Conservation (phyloP, 2,888 invertebrate species). For the Cyclophora albipunctata region DNA sequence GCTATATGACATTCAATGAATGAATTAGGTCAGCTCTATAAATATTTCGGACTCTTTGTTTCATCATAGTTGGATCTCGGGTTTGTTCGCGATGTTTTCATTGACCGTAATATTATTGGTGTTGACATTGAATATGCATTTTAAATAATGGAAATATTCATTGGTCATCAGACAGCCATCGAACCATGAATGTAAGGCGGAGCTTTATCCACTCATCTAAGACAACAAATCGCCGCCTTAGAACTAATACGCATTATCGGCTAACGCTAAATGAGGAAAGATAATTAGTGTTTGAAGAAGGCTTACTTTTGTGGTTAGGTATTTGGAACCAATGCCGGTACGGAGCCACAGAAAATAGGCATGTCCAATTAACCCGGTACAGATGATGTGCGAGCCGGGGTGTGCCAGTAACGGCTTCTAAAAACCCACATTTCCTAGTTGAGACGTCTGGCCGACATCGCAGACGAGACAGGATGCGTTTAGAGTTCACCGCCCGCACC, state of each 20-base stretch:
- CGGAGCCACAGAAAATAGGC: slow-evolving; percentile 30
- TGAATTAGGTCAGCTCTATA: too few species aligned
- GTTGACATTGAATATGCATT: too few species aligned
- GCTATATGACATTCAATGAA: too few species aligned
- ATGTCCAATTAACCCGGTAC: slow-evolving; percentile 51
- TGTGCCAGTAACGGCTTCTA: slow-evolving; percentile 61
- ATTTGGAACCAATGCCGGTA: slow-evolving; percentile 33
- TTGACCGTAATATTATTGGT: too few species aligned
- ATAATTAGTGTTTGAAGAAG: slow-evolving; percentile 31
- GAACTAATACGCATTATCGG: neutral
- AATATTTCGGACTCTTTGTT: too few species aligned
- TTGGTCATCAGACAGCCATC: too few species aligned
- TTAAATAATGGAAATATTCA: too few species aligned
- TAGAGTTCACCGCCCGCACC: slow-evolving; percentile 48
- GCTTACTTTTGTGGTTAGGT: slow-evolving; percentile 25
- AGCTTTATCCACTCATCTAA: too few species aligned
- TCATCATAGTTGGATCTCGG: too few species aligned
- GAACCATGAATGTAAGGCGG: too few species aligned
- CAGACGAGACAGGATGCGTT: slow-evolving; percentile 62
- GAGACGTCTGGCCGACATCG: slow-evolving; percentile 57
- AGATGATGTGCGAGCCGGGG: slow-evolving; percentile 48
- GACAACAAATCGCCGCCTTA: too few species aligned
- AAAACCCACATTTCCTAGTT: slow-evolving; percentile 69
- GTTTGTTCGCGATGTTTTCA: too few species aligned
- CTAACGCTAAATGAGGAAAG: slow-evolving; percentile 15